Evolutionary conservation across 1,140 invertebrate genomes (phyloP).

Genomic region (Lepidurus couesii): DNA sequence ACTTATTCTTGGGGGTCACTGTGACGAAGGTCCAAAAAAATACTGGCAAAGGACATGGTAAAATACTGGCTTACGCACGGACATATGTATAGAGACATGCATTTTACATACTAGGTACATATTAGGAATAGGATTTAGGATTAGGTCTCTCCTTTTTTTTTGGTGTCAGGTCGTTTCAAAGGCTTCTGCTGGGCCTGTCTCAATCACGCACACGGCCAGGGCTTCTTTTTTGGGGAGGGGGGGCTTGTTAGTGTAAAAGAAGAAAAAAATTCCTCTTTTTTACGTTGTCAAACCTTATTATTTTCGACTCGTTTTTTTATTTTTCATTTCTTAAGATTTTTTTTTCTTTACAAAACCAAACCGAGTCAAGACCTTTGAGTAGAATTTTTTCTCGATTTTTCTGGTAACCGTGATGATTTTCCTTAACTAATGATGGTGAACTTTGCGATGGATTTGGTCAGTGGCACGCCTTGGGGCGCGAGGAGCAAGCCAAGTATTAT

Average conservation of each 20-base stretch:
- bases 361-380: neutral
- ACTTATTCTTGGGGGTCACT: no score
- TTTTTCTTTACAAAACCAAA: neutral
- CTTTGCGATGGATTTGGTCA: slow-evolving; percentile 49
- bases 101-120: neutral
- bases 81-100: neutral
- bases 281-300: neutral
- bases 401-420: neutral
- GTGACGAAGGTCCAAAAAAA: neutral
- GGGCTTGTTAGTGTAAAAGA: neutral
- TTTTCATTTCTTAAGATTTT: slow-evolving; percentile 2
- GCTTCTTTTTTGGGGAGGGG: neutral
- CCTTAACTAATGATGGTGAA: neutral
- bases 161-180: neutral
- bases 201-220: slow-evolving; percentile 13
- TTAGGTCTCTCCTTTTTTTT: neutral
- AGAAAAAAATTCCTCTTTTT: neutral
- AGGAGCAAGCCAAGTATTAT: slow-evolving; percentile 99
- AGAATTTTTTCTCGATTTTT: neutral
- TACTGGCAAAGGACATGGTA: neutral
- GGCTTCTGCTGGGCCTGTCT: slow-evolving; percentile 20
- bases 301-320: slow-evolving; percentile 30
- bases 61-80: neutral
- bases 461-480: slow-evolving; percentile 97
- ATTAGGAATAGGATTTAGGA: neutral